Percentiles rank a stretch among this genome's conserved stretches.
Conservation (phyloP, 2,113 vertebrate genomes). For the Vidua chalybeata region DNA sequence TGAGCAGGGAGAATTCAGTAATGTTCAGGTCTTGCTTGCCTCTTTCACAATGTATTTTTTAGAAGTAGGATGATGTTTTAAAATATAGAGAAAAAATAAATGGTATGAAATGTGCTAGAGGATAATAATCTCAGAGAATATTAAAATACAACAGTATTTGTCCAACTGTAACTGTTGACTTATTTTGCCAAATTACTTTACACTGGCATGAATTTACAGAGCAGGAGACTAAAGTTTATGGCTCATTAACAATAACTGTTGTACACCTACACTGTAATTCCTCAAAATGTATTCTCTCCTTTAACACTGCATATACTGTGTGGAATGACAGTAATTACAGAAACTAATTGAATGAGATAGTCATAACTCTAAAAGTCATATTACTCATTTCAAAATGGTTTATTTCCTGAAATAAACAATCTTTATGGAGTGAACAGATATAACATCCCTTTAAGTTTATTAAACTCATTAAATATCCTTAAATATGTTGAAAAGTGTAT, state of each 20-base stretch:
- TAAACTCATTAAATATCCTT: conserved; percentile 69
- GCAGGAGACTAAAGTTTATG: conserved; percentile 60
- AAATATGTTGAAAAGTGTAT: conserved; percentile 45
- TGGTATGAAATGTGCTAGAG: neutral
- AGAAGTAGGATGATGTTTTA: neutral
- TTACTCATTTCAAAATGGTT: conserved; percentile 58
- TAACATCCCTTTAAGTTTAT: conserved; percentile 58
- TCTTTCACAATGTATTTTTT: neutral
- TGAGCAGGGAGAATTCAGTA: neutral
- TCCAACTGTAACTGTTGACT: conserved; percentile 38
- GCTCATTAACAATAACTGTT: conserved; percentile 67
- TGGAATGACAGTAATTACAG: conserved; percentile 66
- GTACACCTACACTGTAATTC: conserved; percentile 60
- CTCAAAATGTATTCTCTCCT: conserved; percentile 62
- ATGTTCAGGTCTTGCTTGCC: neutral
- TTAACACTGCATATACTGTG: conserved; percentile 34
- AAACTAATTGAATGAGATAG: conserved; percentile 70
- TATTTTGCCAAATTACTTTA: conserved; percentile 46
- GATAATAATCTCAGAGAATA: neutral
- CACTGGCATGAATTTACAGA: conserved; percentile 47
- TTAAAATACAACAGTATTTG: conserved; percentile 13
- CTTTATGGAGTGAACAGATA: conserved; percentile 6
- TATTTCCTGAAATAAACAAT: conserved; percentile 63
- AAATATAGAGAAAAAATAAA: neutral
- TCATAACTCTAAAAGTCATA: conserved; percentile 62